Evolutionary conservation across 2,797 vertebrate genomes (phyloP).

Genomic region (Microctenopoma lineatum): DNA sequence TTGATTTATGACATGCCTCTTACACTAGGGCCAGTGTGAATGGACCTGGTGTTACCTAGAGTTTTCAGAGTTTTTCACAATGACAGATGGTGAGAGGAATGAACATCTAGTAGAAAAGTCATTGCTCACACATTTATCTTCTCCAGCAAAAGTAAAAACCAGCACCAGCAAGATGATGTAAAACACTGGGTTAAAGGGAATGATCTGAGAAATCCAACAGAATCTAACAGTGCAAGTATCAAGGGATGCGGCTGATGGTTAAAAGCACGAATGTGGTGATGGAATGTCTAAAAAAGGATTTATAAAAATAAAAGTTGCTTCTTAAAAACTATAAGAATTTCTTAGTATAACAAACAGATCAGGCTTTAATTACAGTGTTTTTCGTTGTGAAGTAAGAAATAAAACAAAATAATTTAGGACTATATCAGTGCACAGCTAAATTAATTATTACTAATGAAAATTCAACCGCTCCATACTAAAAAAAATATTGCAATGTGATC

Average conservation of each 20-base stretch:
- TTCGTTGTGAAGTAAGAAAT: too few species aligned
- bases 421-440: too few species aligned
- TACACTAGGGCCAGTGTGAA: constrained; percentile 20
- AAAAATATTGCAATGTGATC: too few species aligned
- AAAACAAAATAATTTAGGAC: too few species aligned
- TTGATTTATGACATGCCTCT: constrained; percentile 50
- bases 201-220: constrained; percentile 3
- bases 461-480: too few species aligned
- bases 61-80: constrained; percentile 41
- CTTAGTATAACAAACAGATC: too few species aligned
- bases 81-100: constrained; percentile 22
- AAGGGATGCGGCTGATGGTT: not conserved
- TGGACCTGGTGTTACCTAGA: constrained; percentile 36
- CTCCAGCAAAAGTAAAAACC: constrained; percentile 9
- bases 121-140: constrained; percentile 45
- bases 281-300: too few species aligned
- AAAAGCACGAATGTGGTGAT: too few species aligned
- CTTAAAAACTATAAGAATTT: not conserved
- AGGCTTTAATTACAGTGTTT: too few species aligned
- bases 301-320: not conserved
- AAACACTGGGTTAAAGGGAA: constrained; percentile 19
- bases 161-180: constrained; percentile 14
- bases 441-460: too few species aligned
- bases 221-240: not conserved
- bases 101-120: constrained; percentile 36